These are phyloP conservation scores for Ostrea edulis DNA, from an alignment of 1,140 invertebrate genomes.

Conservation along the genomic window DNA sequence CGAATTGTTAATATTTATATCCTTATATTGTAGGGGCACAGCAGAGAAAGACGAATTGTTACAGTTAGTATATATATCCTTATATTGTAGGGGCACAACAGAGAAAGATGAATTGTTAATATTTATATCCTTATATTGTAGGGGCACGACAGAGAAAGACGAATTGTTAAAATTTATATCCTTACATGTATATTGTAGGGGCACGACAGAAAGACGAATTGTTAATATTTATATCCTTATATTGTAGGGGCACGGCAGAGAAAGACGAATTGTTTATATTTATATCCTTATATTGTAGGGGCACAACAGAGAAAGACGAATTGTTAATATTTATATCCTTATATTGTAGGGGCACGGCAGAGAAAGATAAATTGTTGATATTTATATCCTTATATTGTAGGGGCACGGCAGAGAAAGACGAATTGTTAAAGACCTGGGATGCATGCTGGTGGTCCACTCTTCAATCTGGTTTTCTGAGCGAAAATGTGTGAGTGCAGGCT, in stretches of 20 bases:
- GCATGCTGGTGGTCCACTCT: not conserved
- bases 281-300: not conserved
- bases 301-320: no score
- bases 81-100: no score
- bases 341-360: no score
- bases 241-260: no score
- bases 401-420: not conserved
- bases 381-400: not conserved
- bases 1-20: no score
- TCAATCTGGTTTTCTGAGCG: not conserved
- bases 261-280: no score
- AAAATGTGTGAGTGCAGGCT: not conserved
- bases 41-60: not conserved
- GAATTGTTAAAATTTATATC: no score
- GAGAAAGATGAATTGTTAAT: no score
- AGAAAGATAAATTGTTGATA: no score
- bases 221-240: not conserved
- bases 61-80: no score
- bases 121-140: not conserved
- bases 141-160: not conserved
- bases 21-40: not conserved
- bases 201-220: no score
- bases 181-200: not conserved
- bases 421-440: not conserved
- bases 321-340: no score